Evolutionary conservation across 2,113 vertebrate species (phyloP).

Genomic region (Oreotrochilus melanogaster): DNA sequence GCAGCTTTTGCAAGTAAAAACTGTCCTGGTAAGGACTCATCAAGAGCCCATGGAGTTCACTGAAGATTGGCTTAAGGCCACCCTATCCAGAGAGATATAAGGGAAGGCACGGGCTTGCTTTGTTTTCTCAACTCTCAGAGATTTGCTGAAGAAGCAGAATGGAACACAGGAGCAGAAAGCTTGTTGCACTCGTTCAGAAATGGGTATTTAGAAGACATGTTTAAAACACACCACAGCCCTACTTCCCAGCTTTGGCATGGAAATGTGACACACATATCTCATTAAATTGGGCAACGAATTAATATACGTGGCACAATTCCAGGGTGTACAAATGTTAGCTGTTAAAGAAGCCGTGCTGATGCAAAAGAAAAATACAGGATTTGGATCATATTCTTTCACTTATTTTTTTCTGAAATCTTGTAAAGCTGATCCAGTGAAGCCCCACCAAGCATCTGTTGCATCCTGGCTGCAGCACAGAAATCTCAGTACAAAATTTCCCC

Average conservation of each 20-base stretch:
- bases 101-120: background rate
- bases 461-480: background rate
- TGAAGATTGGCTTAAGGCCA: background rate
- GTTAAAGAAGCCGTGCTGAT: slow-evolving; percentile 17
- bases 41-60: background rate
- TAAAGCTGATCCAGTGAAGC: slow-evolving; percentile 2
- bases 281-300: slow-evolving; percentile 21
- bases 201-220: background rate
- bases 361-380: background rate
- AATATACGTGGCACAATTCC: background rate
- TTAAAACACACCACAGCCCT: background rate
- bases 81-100: background rate
- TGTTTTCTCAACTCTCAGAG: background rate
- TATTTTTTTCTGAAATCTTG: background rate
- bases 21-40: background rate
- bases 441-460: slow-evolving; percentile 14
- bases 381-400: slow-evolving; percentile 19
- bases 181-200: background rate
- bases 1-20: background rate
- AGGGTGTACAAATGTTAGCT: slow-evolving; percentile 12
- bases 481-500: background rate
- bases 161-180: background rate
- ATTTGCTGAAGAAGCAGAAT: slow-evolving; percentile 28
- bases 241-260: slow-evolving; percentile 7
- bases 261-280: background rate